phyloP scores from a whole-genome alignment of 2,888 invertebrate genomes.

The Ophion ventricosus region DNA sequence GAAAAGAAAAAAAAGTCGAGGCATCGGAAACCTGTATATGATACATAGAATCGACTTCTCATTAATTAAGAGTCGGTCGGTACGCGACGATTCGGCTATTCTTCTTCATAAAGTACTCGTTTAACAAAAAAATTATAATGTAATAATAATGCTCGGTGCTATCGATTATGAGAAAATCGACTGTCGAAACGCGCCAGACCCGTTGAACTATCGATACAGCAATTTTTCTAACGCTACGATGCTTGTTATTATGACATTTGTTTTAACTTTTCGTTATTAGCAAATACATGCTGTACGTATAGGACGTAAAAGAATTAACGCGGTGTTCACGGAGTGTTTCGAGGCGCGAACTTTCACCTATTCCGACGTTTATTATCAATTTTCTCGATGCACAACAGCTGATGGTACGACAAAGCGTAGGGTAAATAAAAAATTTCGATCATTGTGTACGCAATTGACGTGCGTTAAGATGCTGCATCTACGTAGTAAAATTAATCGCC shows the following conservation, averaged over 20 bases:
- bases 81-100: background rate
- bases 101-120: background rate
- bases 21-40: conserved; percentile 10
- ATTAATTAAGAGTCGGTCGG: conserved; percentile 9
- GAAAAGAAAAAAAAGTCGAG: conserved; percentile 9
- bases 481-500: background rate
- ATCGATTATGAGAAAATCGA: conserved; percentile 61
- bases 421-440: background rate
- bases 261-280: background rate
- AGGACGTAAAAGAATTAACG: background rate
- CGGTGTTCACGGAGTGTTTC: conserved; percentile 26
- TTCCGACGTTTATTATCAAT: conserved; percentile 2
- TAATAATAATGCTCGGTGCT: conserved; percentile 39
- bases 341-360: background rate
- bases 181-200: conserved; percentile 33
- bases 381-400: conserved; percentile 24
- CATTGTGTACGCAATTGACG: conserved; percentile 3
- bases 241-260: background rate
- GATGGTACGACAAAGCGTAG: conserved; percentile 23
- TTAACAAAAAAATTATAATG: conserved; percentile 10
- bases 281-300: background rate
- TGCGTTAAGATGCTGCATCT: background rate
- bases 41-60: conserved; percentile 22
- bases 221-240: conserved; percentile 19
- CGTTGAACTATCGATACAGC: conserved; percentile 50